Base-by-base conservation (phyloP, 64 coral and sea anemone species). In the Montipora cactus region DNA sequence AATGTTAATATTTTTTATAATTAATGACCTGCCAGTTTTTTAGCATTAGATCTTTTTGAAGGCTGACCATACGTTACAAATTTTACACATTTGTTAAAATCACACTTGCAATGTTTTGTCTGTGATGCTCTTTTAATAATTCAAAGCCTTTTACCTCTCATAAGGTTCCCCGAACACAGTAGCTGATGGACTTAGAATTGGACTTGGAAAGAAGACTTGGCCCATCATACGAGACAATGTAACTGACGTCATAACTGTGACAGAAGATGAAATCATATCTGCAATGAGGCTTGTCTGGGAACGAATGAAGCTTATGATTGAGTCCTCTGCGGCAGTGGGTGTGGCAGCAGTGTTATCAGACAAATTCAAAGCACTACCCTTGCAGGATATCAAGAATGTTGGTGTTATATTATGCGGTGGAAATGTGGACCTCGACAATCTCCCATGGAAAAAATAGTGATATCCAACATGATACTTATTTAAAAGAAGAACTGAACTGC, bases 281-380 rank as follows among this genome's bases (percentile, higher is more conserved):
- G 84, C 92, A 50, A 96, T 94, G 92, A 87, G 98, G 47, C 79
- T 99, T n/a, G 92, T 99, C 64, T 93, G 95, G 92, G 98, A 99
- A 87, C 84, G 98, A 89, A 99, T 99, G 98, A 99, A 99, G 53
- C 67, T 99, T 4, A 69, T 99, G 19, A 96, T 99, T 74, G 98
- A 99, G 64, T 95, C 98, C 25, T 99, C 98, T 18, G 95, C 98
- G 21, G 98, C 95, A 21, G 98, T 99, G 2, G 95, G 92, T 14
- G 89, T 99, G 19, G 98, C 98, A 58, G 98, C 95, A 19, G 89
- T 92, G 53, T 87, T 99, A 18, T 92, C 89, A 19, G 83, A 92
- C 4, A 99, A 89, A 89, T 99, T 99, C 77, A 83, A 82, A 64
- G 83, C 84, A 50, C 50, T 91, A 44, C 76, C 84, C 66, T 4